Conservation (phyloP, 1,140 invertebrate genomes). For the Drosophila repletoides region DNA sequence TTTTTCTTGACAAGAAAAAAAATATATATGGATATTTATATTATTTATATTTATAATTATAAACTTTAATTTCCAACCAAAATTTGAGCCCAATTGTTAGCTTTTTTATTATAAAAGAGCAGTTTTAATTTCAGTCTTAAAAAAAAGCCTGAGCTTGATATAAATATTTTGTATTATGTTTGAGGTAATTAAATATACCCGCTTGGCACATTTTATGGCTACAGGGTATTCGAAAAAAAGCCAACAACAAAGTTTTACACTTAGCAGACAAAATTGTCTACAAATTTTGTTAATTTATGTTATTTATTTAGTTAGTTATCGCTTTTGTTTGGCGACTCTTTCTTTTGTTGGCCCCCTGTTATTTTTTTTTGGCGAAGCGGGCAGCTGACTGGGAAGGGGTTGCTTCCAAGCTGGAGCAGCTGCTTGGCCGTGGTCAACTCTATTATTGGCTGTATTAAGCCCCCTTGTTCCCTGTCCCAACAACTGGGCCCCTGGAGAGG, state of each 20-base stretch:
- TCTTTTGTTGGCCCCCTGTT: neutral
- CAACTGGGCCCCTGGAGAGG: too few species aligned
- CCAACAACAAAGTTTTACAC: conserved; percentile 70
- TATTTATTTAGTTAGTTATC: conserved; percentile 79
- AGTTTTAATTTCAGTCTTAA: too few species aligned
- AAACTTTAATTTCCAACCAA: too few species aligned
- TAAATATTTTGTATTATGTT: too few species aligned
- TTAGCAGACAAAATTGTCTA: conserved; percentile 77
- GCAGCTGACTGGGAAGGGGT: too few species aligned
- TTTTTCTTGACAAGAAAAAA: too few species aligned
- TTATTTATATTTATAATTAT: too few species aligned
- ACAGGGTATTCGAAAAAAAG: conserved; percentile 8
- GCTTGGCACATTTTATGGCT: neutral
- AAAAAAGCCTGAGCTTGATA: too few species aligned
- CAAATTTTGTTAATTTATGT: conserved; percentile 80
- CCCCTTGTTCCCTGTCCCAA: neutral
- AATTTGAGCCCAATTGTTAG: too few species aligned
- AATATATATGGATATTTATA: too few species aligned
- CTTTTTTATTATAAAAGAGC: too few species aligned
- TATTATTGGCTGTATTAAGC: conserved; percentile 34
- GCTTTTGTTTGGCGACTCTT: conserved; percentile 42
- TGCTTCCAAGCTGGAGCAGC: conserved; percentile 1
- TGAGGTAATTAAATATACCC: too few species aligned
- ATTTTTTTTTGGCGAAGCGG: neutral
- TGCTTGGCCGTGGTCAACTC: conserved; percentile 26